Evolutionary conservation across 2,113 vertebrate genomes (phyloP), one percentile per base, ranked within the genome.

Genomic region (Catagonus wagneri): DNA sequence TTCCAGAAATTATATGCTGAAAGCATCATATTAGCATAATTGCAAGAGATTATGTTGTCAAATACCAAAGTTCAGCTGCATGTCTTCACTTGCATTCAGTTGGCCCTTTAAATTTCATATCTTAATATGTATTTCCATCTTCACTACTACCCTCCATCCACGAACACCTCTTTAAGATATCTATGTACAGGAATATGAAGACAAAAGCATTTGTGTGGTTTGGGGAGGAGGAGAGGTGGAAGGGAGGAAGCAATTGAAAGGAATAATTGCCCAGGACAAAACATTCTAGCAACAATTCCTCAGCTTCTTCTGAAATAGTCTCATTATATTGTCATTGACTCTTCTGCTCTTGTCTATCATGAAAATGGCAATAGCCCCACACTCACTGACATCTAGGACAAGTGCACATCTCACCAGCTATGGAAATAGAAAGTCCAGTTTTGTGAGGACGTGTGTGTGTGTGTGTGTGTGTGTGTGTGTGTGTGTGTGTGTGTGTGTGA

Each of bases 391-490:
- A 34, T 12, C 13, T n/a, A 71, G 17, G 52, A 11, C 19, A 0
- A 54, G 65, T 2, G 0, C 65, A 68, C 39, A 17, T 22, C 16
- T 34, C 10, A 19, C 7, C 50, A 1, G 34, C 36, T 6, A 25
- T 0, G 0, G 93, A 93, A 12, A 68, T 15, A 50, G 16, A 9
- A 56, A 87, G 3, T 19, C 4, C 61, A 89, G 54, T 54, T 89
- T 56, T 44, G 50, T 29, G 58, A 81, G 15, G 58, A n/a, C 16
- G 71, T 20, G 44, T 66, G 36, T 52, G 16, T 39, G 13, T 78
- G 22, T 10, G 44, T 78, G 22, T 9, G 14, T 39, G 54, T 17
- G 39, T 92, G 32, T 52, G 22, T 3, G 74, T 27, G 68, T 22
- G 56, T 1, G 32, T 1, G n/a, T 1, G 36, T 1, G 61, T 14